phyloP scores from a whole-genome alignment of 2,113 vertebrate genomes.

The Triplophysa rosa region DNA sequence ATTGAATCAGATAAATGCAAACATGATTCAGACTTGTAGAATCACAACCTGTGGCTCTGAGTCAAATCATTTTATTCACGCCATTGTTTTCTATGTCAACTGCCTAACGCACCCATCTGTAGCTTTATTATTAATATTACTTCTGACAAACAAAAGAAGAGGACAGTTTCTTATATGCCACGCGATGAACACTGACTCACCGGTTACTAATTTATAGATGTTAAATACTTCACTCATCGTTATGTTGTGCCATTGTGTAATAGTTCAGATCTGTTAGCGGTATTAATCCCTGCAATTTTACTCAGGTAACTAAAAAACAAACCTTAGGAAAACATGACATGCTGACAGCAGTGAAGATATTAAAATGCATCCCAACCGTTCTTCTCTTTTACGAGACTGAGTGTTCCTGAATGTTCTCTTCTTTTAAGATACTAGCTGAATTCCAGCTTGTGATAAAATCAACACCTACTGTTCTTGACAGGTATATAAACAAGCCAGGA shows the following conservation, averaged over 20 bases:
- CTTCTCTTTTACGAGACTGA: not conserved
- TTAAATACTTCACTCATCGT: not conserved
- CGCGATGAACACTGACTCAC: not conserved
- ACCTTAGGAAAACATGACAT: constrained; percentile 2
- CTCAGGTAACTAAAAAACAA: constrained; percentile 4
- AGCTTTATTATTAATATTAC: not conserved
- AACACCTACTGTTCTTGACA: not conserved
- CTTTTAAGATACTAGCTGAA: constrained; percentile 7
- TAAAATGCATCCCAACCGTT: not conserved
- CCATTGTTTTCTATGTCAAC: not conserved
- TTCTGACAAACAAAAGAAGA: not conserved
- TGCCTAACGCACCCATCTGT: constrained; percentile 9
- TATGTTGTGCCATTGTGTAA: not conserved
- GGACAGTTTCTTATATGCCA: not conserved
- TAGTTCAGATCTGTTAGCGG: not conserved
- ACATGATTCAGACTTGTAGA: not conserved
- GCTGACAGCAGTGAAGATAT: not conserved
- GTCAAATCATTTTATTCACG: not conserved
- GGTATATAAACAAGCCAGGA: constrained; percentile 54
- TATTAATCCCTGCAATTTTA: constrained; percentile 3
- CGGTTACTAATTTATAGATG: constrained; percentile 33
- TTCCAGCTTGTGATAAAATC: constrained; percentile 41
- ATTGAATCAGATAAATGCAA: constrained; percentile 2
- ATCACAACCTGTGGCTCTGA: constrained; percentile 15
- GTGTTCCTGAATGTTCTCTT: not conserved